Percentiles rank a stretch among this genome's conserved stretches.
Conservation (phyloP, 1,140 invertebrate genomes). For the Acromyrmex heyeri region DNA sequence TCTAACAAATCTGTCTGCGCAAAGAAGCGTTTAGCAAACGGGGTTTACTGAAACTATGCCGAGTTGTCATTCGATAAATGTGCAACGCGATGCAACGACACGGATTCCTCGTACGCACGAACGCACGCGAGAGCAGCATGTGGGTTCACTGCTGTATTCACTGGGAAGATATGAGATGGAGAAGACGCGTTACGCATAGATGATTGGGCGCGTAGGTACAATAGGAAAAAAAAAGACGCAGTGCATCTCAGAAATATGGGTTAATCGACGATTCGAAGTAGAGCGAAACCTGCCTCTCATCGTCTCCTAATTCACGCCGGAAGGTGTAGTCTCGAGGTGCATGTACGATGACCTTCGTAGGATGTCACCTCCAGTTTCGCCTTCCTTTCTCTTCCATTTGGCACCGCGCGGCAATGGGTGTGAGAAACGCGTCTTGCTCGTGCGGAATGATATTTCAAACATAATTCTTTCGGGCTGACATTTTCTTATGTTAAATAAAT, state of each 20-base stretch:
- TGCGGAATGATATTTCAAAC: conserved; percentile 33
- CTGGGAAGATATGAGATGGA: conserved; percentile 32
- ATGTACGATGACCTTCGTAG: conserved; percentile 43
- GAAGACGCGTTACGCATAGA: conserved; percentile 66
- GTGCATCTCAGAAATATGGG: conserved; percentile 37
- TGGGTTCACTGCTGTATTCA: conserved; percentile 15
- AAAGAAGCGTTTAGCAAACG: conserved; percentile 16
- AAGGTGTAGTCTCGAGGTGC: conserved; percentile 11
- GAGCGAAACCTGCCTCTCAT: conserved; percentile 50
- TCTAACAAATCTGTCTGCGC: conserved; percentile 15
- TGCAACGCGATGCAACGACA: conserved; percentile 13
- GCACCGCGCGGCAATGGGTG: background rate
- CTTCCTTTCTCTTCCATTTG: conserved; percentile 50
- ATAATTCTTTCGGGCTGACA: background rate
- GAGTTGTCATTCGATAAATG: conserved; percentile 36
- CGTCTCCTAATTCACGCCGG: conserved; percentile 14
- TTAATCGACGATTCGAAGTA: conserved; percentile 62
- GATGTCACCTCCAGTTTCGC: conserved; percentile 21
- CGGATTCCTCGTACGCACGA: background rate
- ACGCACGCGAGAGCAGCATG: background rate
- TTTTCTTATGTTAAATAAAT: background rate
- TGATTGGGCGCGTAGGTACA: conserved; percentile 69
- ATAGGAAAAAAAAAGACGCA: conserved; percentile 34
- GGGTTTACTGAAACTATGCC: conserved; percentile 1
- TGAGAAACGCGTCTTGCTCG: conserved; percentile 31